Conservation (phyloP, 2,113 vertebrate genomes). For the Rattus rattus region DNA sequence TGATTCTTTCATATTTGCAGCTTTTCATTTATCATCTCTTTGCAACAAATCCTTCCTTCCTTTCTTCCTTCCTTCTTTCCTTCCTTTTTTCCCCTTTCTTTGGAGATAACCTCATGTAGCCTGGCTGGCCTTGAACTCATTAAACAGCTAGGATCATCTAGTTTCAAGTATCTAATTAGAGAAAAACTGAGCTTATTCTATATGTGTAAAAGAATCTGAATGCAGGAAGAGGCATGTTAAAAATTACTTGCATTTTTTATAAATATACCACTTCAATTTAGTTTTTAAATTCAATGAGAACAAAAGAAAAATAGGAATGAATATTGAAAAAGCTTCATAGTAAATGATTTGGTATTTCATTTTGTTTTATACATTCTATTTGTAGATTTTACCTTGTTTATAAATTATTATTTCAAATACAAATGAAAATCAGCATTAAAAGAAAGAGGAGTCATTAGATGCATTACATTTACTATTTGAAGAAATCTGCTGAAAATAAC, state of each 20-base stretch:
- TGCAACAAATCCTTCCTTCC: slow-evolving; percentile 38
- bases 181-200: not conserved
- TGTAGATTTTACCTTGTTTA: not conserved
- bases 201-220: not conserved
- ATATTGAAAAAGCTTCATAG: not conserved
- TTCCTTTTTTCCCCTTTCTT: rapidly evolving
- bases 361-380: not conserved
- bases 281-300: slow-evolving; percentile 10
- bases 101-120: not conserved
- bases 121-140: not conserved
- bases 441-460: not conserved
- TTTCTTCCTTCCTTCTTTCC: not conserved
- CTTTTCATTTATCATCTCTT: slow-evolving; percentile 47
- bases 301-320: slow-evolving; percentile 31
- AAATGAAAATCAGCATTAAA: not conserved
- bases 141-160: not conserved
- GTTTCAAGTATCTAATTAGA: not conserved
- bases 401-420: not conserved
- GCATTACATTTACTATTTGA: slow-evolving; percentile 19
- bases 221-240: slow-evolving; percentile 24
- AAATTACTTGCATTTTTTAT: slow-evolving; percentile 25
- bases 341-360: not conserved
- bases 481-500: not conserved
- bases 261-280: not conserved
- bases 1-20: slow-evolving; percentile 41